Evolutionary conservation across 2,888 invertebrate genomes (phyloP).

Genomic region (Spatulosminthurus flaviceps): DNA sequence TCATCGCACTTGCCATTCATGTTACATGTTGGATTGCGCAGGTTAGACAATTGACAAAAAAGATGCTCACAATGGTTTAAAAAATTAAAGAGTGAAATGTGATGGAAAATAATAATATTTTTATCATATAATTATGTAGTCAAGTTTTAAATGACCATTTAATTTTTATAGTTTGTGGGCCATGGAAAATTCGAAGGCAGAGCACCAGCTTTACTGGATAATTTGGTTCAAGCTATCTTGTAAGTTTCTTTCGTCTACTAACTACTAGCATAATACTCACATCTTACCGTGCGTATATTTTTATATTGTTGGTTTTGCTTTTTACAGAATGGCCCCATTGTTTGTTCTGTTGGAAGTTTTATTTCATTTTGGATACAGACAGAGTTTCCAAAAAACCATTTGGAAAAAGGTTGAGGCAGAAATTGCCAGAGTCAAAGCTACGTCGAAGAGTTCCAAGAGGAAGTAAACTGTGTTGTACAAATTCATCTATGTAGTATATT

Average conservation of each 20-base stretch:
- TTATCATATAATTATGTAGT: too few relatives aligned
- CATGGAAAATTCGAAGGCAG: conserved; percentile 64
- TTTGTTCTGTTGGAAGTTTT: conserved; percentile 63
- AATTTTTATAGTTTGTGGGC: conserved; percentile 60
- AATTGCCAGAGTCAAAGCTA: conserved; percentile 53
- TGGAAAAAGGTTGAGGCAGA: conserved; percentile 56
- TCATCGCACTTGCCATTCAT: conserved; percentile 52
- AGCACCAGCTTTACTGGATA: conserved; percentile 63
- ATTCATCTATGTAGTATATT: too few relatives aligned
- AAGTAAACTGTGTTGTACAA: neutral
- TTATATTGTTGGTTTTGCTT: neutral
- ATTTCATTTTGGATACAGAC: conserved; percentile 61
- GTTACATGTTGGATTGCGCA: conserved; percentile 60
- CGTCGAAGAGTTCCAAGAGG: conserved; percentile 1
- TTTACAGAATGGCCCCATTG: conserved; percentile 61
- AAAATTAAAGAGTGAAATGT: too few relatives aligned
- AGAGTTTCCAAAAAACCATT: conserved; percentile 59
- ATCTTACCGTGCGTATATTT: neutral
- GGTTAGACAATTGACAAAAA: too few relatives aligned
- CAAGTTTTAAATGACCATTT: too few relatives aligned
- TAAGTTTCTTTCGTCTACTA: conserved; percentile 50
- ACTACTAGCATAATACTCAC: neutral
- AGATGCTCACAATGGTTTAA: neutral
- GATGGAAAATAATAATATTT: neutral
- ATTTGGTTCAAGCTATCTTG: conserved; percentile 62